Percentiles rank a stretch among this genome's conserved stretches.
Conservation (phyloP, 2,113 vertebrate species). For the Neolamprologus devosi region DNA sequence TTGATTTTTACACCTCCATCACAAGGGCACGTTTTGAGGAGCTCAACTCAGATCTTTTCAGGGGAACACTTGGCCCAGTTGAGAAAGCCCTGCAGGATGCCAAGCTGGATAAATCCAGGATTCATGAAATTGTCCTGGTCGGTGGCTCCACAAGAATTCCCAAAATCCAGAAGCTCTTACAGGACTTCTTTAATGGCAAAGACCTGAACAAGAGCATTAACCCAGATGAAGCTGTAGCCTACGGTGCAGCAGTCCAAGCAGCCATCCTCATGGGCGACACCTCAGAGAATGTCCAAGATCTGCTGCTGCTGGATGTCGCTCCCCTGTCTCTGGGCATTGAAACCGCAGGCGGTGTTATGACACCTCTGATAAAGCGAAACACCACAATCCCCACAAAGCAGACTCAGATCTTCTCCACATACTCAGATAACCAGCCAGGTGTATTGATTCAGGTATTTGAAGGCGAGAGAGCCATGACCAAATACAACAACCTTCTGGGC, state of each 20-base stretch:
- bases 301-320: slow-evolving; percentile 63
- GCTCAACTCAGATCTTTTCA: slow-evolving; percentile 62
- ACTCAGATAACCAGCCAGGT: slow-evolving; percentile 62
- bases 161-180: slow-evolving; percentile 66
- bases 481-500: slow-evolving; percentile 66
- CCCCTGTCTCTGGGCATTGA: slow-evolving; percentile 62
- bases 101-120: slow-evolving; percentile 58
- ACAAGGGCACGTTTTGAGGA: slow-evolving; percentile 66
- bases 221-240: slow-evolving; percentile 62
- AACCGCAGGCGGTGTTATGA: slow-evolving; percentile 61
- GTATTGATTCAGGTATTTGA: slow-evolving; percentile 62
- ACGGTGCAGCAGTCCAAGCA: slow-evolving; percentile 60
- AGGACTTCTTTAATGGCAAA: slow-evolving; percentile 61
- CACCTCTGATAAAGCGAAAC: slow-evolving; percentile 60
- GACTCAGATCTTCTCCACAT: slow-evolving; percentile 65
- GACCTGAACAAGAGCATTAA: slow-evolving; percentile 68
- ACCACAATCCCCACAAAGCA: slow-evolving; percentile 67
- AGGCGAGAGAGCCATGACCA: slow-evolving; percentile 66
- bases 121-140: slow-evolving; percentile 61
- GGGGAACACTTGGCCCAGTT: slow-evolving; percentile 59
- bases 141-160: slow-evolving; percentile 67
- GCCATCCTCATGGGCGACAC: slow-evolving; percentile 66
- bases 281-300: slow-evolving; percentile 60
- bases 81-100: slow-evolving; percentile 63
- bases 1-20: slow-evolving; percentile 67